Base-by-base conservation (phyloP, 2,113 vertebrate species). In the Pseudolaguvia tuberculata region DNA sequence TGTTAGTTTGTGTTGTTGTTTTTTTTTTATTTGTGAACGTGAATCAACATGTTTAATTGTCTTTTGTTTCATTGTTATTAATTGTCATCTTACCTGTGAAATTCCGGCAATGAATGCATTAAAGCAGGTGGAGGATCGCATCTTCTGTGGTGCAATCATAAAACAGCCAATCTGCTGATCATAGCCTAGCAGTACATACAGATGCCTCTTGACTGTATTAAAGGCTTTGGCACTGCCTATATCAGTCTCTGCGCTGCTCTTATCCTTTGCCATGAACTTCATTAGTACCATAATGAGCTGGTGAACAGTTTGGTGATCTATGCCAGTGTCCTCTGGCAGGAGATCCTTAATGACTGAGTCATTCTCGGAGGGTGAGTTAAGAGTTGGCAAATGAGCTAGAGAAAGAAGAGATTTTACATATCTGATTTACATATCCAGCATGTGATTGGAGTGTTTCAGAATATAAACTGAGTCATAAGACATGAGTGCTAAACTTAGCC, bases 261-360 rank as follows among this genome's bases (percentile, higher is more conserved):
- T 89, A 14, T 99, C 97, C 86, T 98, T 98, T 12, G 96, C 92
- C 97, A 99, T 99, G 77, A 99, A 99, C 88, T 98, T 98, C 96
- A 98, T 99, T 14, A 99, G 93, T 81, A 98, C 96, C 56, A 94
- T 96, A 76, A 99, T 97, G 10, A 99, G 92, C 86, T 97, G 96
- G 86, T 99, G 96, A 11, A 99, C 97, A 0, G 97, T 99, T 89
- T 99, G 97, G 81, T 99, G 97, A 81, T 99, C 97, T 5, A 99
- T 96, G 23, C 97, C 96, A 5, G 92, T 93, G 14, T 99, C 94
- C 81, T 99, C 96, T 0, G 97, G 96, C 50, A 98, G 92, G 65
- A 96, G 87, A 79, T 99, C 97, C 87, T 91, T 94, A 86, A 98
- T 96, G 78, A 91, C 85, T 9, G 91, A 87, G 84, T 97, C 93